Percentiles rank a stretch among this genome's conserved stretches.
phyloP scores from a whole-genome alignment of 1,140 invertebrate species.

The Zaprionus gabonicus region DNA sequence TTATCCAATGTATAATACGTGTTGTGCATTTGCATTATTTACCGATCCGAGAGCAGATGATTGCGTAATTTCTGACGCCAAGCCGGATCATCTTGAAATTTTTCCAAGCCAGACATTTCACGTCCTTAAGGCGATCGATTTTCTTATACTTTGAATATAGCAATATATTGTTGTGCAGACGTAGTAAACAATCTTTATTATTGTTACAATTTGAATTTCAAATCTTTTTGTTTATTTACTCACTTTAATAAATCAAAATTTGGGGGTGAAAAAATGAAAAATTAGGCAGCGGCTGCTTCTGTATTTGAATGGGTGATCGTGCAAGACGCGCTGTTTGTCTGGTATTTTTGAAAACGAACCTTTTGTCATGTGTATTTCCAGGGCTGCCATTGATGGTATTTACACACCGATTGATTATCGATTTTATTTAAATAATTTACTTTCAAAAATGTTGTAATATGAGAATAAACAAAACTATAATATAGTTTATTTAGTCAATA shows the following conservation, averaged over 20 bases:
- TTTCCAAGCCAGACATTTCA: constrained; percentile 70
- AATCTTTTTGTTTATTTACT: background rate
- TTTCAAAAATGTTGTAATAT: background rate
- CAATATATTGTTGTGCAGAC: background rate
- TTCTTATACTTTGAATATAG: constrained; percentile 17
- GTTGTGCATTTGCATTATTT: constrained; percentile 51
- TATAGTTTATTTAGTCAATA: background rate
- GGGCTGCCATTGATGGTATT: background rate
- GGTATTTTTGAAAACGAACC: constrained; percentile 22
- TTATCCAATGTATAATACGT: background rate
- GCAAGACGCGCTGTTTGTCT: constrained; percentile 21
- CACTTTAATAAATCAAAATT: constrained; percentile 16
- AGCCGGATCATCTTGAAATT: constrained; percentile 73
- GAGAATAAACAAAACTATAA: too few relatives aligned
- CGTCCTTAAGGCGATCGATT: constrained; percentile 12
- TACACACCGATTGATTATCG: background rate
- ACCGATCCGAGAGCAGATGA: constrained; percentile 71
- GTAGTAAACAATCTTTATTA: background rate
- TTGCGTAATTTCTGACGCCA: constrained; percentile 72
- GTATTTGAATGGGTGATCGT: constrained; percentile 19
- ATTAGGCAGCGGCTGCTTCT: background rate
- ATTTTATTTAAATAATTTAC: background rate
- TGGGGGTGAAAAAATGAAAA: background rate
- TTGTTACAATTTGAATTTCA: background rate
- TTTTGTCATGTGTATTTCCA: background rate